Base-by-base conservation (phyloP, 2,888 invertebrate species). In the Yponomeuta evonymella region DNA sequence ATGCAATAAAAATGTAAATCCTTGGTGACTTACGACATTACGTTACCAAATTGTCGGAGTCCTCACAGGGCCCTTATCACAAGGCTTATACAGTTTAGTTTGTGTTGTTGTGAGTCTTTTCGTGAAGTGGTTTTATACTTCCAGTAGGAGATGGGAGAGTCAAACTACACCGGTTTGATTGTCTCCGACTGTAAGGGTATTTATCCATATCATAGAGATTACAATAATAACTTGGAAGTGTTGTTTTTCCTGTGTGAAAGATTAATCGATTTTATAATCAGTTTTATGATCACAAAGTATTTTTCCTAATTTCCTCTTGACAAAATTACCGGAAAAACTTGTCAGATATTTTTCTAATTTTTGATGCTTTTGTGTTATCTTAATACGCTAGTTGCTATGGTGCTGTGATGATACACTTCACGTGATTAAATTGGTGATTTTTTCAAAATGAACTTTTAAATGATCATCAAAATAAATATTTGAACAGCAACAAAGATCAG, bases 1-100 rank as follows among this genome's bases (percentile, higher is more conserved):
- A 77, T 77, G 84, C 80, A 85, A 85, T 87, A 84, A 85, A 86
- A 83, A 87, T 85, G 88, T 85, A 82, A 87, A 87, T 84, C 75
- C 75, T 29, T 72, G 72, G 73, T 78, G 80, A 82, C 76, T 79
- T 80, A 80, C 76, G 77, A 74, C 77, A 76, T 78, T 76, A 76
- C 9, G 23, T 29, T 58, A 58, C 12, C 68, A 68, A 62, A 63
- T 63, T 63, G 58, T 58, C 51, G 3, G 51, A 58, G 15, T 15
- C 51, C 12, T 58, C 3, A 58, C 15, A 1, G 15, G 15, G 15
- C 15, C 15, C 2, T 58, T 58, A 58, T 58, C 15, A 58, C 15
- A 58, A 58, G 51, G 51, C 15, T 15, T 12, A 15, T 58, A 58
- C 15, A 69, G 15, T 69, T 69, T 69, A 23, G 48, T 51, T 48